Evolutionary conservation across 1,140 invertebrate species (phyloP), one percentile per base, ranked within the genome.

Genomic region (Nautilus pompilius): DNA sequence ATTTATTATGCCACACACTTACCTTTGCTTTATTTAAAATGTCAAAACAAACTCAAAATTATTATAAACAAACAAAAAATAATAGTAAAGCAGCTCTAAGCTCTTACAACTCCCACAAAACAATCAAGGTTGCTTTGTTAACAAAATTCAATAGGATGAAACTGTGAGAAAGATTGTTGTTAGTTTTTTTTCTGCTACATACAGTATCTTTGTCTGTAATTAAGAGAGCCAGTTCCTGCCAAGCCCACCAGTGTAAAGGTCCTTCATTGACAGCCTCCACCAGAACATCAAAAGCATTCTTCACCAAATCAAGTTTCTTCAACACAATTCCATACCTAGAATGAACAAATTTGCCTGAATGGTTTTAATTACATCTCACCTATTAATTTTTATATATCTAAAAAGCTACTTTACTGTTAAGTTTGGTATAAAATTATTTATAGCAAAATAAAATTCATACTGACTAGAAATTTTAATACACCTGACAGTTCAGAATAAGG

Each of bases 161-260:
- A n/a, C n/a, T n/a, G n/a, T n/a, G n/a, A n/a, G n/a, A n/a, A n/a
- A n/a, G n/a, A n/a, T n/a, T n/a, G n/a, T n/a, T n/a, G n/a, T n/a
- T n/a, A n/a, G n/a, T n/a, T n/a, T n/a, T n/a, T n/a, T n/a, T n/a
- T n/a, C n/a, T n/a, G n/a, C n/a, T n/a, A 59, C 65, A 71, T 70
- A 86, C 84, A 71, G 79, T 84, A 68, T 85, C 90, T 78, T 89
- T 89, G 72, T 95, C 92, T 66, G 88, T 89, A 28, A 96, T 90
- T 0, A 98, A 82, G 2, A 89, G 87, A 5, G 92, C 89, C n/a
- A 99, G 80, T 82, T 98, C 95, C 32, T 93, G 83, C 93, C 96
- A 99, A 0, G 93, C 89, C 56, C 91, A 90, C 95, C 96, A 98
- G 62, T 95, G 87, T 69, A 93, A 88, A 13, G 95, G 94, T 67